Evolutionary conservation across 2,888 invertebrate genomes (phyloP).

Genomic region (Odontocolon sp.): DNA sequence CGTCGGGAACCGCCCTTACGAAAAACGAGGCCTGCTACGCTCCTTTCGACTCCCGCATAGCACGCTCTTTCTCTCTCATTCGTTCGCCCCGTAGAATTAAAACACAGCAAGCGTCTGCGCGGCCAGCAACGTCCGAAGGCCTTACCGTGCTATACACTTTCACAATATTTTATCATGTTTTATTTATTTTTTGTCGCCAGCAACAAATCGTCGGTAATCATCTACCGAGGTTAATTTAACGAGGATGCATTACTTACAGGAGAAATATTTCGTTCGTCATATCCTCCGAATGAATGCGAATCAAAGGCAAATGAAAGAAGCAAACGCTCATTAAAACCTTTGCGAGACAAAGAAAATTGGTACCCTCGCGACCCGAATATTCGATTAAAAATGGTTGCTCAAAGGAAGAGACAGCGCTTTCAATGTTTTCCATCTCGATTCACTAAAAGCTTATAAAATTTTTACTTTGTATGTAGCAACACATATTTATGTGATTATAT

Average conservation of each 20-base stretch:
- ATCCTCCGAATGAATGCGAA: conserved; percentile 27
- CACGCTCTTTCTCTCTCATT: conserved; percentile 34
- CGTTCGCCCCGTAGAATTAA: conserved; percentile 52
- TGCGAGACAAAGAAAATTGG: conserved; percentile 51
- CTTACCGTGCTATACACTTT: conserved; percentile 26
- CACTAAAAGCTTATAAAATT: conserved; percentile 8
- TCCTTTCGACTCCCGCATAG: conserved; percentile 54
- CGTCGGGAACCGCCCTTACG: conserved; percentile 77
- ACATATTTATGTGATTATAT: conserved; percentile 2
- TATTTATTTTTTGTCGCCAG: conserved; percentile 1
- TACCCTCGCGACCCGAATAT: conserved; percentile 23
- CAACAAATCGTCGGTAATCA: conserved; percentile 60
- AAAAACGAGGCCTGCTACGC: conserved; percentile 66
- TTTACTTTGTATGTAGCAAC: not conserved
- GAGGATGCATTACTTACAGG: conserved; percentile 50
- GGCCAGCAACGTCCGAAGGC: conserved; percentile 37
- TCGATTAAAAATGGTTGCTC: conserved; percentile 53
- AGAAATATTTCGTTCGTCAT: conserved; percentile 57
- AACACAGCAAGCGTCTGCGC: conserved; percentile 59
- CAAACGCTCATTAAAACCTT: conserved; percentile 57
- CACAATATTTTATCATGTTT: not conserved
- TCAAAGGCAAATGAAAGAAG: conserved; percentile 52
- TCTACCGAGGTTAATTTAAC: conserved; percentile 59
- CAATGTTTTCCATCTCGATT: conserved; percentile 30
- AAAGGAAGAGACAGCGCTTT: conserved; percentile 26